A percentile compares a stretch with the other conserved stretches of the same genome.
Conservation (phyloP, 2,797 vertebrate genomes). For the Gobionotothen gibberifrons region DNA sequence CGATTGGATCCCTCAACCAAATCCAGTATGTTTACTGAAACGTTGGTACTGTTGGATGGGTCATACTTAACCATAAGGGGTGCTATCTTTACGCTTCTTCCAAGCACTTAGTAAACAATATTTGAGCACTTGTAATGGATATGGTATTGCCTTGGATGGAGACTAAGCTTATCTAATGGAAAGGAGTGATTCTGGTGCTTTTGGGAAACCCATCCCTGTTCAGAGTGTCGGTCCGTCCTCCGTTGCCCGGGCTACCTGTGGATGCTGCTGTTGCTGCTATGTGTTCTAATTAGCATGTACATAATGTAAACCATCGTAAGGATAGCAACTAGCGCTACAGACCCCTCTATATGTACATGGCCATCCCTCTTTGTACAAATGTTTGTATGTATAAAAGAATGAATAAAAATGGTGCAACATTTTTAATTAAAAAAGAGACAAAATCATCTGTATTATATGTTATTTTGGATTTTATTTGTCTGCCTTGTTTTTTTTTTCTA, state of each 20-base stretch:
- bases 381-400: conserved; percentile 88
- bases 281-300: conserved; percentile 88
- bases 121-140: conserved; percentile 75
- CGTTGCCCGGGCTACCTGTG: conserved; percentile 74
- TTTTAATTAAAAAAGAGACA: conserved; percentile 83
- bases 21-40: conserved; percentile 56
- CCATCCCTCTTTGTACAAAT: conserved; percentile 94
- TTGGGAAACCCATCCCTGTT: conserved; percentile 70
- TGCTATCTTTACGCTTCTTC: conserved; percentile 49
- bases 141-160: conserved; percentile 58
- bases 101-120: conserved; percentile 69
- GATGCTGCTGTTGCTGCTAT: conserved; percentile 86
- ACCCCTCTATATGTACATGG: conserved; percentile 83
- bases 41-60: conserved; percentile 60
- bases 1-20: conserved; percentile 40
- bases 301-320: conserved; percentile 93
- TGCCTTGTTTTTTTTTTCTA: conserved; percentile 86
- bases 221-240: conserved; percentile 61
- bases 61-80: conserved; percentile 41
- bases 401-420: conserved; percentile 83
- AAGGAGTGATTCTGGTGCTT: conserved; percentile 64
- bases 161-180: conserved; percentile 45
- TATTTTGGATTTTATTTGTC: conserved; percentile 85
- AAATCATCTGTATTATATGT: conserved; percentile 85
- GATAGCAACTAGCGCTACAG: conserved; percentile 91